Conservation (phyloP, 2,888 invertebrate genomes). For the Tholera decimalis region DNA sequence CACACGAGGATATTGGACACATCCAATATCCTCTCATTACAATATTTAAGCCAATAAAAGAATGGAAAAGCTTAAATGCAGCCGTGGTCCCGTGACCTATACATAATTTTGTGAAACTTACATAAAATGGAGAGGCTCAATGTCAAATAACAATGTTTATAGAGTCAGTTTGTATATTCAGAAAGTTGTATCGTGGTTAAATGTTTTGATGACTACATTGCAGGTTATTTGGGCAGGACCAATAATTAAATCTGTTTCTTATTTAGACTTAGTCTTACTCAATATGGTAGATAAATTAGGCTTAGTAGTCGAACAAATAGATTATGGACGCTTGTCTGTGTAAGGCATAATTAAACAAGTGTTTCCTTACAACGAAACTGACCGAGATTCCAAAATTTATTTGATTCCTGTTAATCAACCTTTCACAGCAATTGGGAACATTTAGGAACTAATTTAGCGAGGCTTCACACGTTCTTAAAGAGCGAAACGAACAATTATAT, state of each 20-base stretch:
- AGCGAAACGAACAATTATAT: too few relatives aligned
- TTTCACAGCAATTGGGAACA: too few relatives aligned
- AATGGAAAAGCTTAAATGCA: constrained; percentile 13
- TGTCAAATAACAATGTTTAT: constrained; percentile 35
- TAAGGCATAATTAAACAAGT: background rate
- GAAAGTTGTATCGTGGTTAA: constrained; percentile 13
- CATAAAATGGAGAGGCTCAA: constrained; percentile 35
- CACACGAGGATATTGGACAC: too few relatives aligned
- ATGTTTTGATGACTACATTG: background rate
- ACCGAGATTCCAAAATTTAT: background rate
- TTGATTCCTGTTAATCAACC: too few relatives aligned
- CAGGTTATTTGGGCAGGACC: too few relatives aligned
- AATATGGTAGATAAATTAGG: too few relatives aligned
- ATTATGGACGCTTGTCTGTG: background rate
- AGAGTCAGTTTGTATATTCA: constrained; percentile 27
- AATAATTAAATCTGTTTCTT: too few relatives aligned
- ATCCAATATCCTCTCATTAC: background rate
- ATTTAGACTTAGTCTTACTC: too few relatives aligned
- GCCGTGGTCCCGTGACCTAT: constrained; percentile 30
- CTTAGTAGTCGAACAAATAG: too few relatives aligned
- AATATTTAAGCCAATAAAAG: background rate
- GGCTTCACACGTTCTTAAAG: too few relatives aligned
- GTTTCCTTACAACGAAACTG: background rate
- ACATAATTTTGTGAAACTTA: constrained; percentile 20
- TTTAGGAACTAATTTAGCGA: too few relatives aligned